phyloP scores from a whole-genome alignment of 2,888 invertebrate species.

The Stenolophus ochropezus region DNA sequence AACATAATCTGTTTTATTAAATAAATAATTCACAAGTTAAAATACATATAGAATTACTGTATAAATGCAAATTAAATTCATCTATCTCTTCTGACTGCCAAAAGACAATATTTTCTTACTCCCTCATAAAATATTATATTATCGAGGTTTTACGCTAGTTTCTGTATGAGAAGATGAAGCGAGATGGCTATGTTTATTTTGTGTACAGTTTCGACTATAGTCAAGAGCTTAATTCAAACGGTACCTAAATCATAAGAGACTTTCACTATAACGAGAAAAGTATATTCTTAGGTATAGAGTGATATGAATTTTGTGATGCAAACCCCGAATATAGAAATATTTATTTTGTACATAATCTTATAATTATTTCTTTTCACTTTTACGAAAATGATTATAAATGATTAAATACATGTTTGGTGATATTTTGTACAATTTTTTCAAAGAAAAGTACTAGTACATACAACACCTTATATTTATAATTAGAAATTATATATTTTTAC shows the following conservation, averaged over 20 bases:
- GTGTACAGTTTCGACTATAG: constrained; percentile 3
- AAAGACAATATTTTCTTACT: constrained; percentile 24
- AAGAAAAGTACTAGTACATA: background rate
- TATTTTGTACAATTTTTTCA: background rate
- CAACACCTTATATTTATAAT: too few species aligned
- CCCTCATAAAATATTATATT: constrained; percentile 27
- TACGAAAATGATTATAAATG: background rate
- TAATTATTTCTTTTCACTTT: background rate
- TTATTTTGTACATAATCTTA: background rate
- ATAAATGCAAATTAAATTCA: background rate
- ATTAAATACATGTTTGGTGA: background rate
- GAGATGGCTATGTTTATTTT: background rate
- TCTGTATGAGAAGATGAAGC: background rate
- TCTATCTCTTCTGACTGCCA: constrained; percentile 34
- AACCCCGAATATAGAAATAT: background rate
- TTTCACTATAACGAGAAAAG: constrained; percentile 17
- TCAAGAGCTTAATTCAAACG: constrained; percentile 36
- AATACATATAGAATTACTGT: background rate
- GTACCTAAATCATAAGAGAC: constrained; percentile 17
- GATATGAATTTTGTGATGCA: constrained; percentile 37
- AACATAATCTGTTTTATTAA: too few species aligned
- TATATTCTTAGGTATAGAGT: constrained; percentile 40
- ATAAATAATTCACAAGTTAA: background rate
- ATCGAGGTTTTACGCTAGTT: constrained; percentile 5
- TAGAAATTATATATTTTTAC: too few species aligned